Conservation (phyloP, 2,888 invertebrate genomes). For the Chloroclystis v-ata region DNA sequence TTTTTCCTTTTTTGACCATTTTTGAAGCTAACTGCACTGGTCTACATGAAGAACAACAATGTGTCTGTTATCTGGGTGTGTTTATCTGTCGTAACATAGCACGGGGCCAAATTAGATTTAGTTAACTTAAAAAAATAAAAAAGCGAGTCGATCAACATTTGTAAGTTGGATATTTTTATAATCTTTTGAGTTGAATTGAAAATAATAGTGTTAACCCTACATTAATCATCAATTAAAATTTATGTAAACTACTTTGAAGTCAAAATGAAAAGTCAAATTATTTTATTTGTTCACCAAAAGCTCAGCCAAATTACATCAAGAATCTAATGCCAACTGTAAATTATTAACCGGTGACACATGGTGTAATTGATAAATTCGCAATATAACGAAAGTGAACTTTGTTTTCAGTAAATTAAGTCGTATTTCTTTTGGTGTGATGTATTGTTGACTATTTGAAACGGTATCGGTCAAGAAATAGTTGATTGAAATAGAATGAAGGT, state of each 20-base stretch:
- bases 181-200: no score
- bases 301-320: conserved; percentile 10
- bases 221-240: no score
- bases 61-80: no score
- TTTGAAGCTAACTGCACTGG: no score
- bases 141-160: no score
- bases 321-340: conserved; percentile 15
- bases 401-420: background rate
- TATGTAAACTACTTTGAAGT: background rate
- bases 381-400: conserved; percentile 2
- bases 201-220: no score
- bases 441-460: conserved; percentile 3
- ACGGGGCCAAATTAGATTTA: no score
- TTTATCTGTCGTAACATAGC: no score
- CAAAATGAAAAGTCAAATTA: background rate
- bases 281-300: conserved; percentile 3
- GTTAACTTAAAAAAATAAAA: no score
- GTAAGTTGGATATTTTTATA: no score
- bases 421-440: background rate
- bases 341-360: conserved; percentile 16
- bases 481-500: conserved; percentile 23
- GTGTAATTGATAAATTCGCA: conserved; percentile 8
- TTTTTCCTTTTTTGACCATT: no score
- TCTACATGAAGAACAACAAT: no score
- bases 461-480: background rate